Evolutionary conservation across 2,888 invertebrate genomes (phyloP).

Genomic region (Cephus spinipes): DNA sequence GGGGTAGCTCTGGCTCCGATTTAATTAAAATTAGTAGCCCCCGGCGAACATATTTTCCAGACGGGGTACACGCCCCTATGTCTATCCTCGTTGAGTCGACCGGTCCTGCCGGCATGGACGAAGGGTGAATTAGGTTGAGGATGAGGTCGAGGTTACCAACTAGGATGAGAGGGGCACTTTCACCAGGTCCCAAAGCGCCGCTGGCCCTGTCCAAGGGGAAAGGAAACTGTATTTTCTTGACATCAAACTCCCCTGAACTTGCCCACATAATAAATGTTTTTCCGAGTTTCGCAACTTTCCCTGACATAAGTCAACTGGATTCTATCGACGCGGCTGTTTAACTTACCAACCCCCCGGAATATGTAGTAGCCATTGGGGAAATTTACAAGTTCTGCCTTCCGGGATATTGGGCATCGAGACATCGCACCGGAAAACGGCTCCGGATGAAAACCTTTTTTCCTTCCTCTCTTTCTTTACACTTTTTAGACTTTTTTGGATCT

Average conservation of each 20-base stretch:
- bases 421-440: neutral
- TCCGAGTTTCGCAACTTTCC: constrained; percentile 16
- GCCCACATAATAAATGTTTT: constrained; percentile 18
- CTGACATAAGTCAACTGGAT: constrained; percentile 4
- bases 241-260: constrained; percentile 10
- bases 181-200: neutral
- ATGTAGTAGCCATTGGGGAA: constrained; percentile 27
- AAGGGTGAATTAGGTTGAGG: neutral
- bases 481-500: neutral
- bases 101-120: neutral
- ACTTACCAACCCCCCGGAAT: constrained; percentile 16
- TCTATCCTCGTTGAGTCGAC: neutral
- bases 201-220: neutral
- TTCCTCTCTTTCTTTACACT: neutral
- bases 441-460: neutral
- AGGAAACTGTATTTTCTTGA: constrained; percentile 7
- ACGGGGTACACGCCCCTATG: constrained; percentile 40
- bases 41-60: constrained; percentile 44
- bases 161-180: neutral
- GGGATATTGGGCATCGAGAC: constrained; percentile 11
- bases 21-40: constrained; percentile 59
- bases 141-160: neutral
- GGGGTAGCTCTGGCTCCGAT: constrained; percentile 45
- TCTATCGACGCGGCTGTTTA: constrained; percentile 17
- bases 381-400: constrained; percentile 25